A percentile compares a stretch with the other conserved stretches of the same genome.
phyloP scores from a whole-genome alignment of 2,797 vertebrate species.

The Neosalanx taihuensis region DNA sequence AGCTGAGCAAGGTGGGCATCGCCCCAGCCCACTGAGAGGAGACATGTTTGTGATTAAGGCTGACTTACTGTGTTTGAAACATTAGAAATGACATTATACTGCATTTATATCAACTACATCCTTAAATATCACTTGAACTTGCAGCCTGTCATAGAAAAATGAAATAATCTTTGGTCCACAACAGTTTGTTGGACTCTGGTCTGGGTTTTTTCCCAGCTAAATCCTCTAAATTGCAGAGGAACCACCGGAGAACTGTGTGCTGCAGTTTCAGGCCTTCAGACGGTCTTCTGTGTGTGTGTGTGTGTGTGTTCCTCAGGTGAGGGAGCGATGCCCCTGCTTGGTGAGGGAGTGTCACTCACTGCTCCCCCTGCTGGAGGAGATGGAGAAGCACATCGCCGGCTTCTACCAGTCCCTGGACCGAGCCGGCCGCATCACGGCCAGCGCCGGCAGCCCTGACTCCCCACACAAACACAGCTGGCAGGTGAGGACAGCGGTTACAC shows the following conservation, averaged over 20 bases:
- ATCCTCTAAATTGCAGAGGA: no score
- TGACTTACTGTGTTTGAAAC: no score
- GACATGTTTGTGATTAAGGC: neutral
- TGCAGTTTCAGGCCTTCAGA: neutral
- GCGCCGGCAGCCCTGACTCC: conserved; percentile 72
- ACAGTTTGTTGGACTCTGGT: no score
- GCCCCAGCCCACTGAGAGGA: neutral
- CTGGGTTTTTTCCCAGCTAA: no score
- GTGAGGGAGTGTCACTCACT: conserved; percentile 85
- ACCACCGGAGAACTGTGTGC: no score
- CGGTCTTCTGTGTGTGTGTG: neutral
- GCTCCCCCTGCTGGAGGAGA: conserved; percentile 84
- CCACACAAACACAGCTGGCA: conserved; percentile 63
- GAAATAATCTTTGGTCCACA: no score
- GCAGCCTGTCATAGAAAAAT: no score
- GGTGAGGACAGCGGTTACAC: conserved; percentile 45
- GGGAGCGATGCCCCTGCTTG: conserved; percentile 79
- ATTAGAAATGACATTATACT: no score
- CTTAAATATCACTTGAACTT: no score
- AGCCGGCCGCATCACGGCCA: conserved; percentile 78
- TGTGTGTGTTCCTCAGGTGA: conserved; percentile 73
- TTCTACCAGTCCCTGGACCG: conserved; percentile 92
- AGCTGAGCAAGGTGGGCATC: conserved; percentile 83
- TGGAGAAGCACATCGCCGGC: conserved; percentile 87
- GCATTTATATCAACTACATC: no score